A percentile compares a stretch with the other conserved stretches of the same genome.
phyloP scores from a whole-genome alignment of 2,113 vertebrate species.

The Lophochroa leadbeateri region DNA sequence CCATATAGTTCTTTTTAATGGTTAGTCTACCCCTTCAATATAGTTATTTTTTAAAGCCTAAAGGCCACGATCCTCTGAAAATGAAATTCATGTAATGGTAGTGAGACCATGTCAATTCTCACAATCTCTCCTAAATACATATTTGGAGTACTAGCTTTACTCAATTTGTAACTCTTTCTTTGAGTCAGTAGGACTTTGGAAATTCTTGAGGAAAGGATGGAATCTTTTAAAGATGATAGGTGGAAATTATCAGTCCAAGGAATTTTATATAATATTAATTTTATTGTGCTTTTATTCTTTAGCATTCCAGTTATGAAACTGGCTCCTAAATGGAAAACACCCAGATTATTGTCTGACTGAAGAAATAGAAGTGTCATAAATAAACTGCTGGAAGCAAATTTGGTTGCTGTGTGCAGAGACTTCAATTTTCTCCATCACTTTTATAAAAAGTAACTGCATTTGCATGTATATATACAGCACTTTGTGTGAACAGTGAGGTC shows the following conservation, averaged over 20 bases:
- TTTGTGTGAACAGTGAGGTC: neutral
- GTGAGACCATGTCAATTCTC: neutral
- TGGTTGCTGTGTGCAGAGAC: neutral
- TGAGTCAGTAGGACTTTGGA: rapidly evolving
- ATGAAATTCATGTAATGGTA: neutral
- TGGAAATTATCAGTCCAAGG: neutral
- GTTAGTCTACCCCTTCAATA: neutral
- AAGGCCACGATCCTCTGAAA: neutral
- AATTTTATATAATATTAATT: neutral
- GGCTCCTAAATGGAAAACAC: neutral
- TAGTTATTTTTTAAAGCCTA: neutral
- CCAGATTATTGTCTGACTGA: neutral
- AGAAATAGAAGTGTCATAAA: neutral
- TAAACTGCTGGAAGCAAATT: neutral
- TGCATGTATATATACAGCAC: neutral
- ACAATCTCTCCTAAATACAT: neutral
- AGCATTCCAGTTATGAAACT: neutral
- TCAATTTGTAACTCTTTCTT: neutral
- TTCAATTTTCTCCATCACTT: neutral
- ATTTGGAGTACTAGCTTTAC: neutral
- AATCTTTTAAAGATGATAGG: neutral
- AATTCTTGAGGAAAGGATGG: neutral
- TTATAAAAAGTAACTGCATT: neutral
- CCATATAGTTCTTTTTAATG: neutral
- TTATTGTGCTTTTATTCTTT: neutral